Conservation (phyloP, 2,888 invertebrate species). For the Himalopsyche kuldschensis region DNA sequence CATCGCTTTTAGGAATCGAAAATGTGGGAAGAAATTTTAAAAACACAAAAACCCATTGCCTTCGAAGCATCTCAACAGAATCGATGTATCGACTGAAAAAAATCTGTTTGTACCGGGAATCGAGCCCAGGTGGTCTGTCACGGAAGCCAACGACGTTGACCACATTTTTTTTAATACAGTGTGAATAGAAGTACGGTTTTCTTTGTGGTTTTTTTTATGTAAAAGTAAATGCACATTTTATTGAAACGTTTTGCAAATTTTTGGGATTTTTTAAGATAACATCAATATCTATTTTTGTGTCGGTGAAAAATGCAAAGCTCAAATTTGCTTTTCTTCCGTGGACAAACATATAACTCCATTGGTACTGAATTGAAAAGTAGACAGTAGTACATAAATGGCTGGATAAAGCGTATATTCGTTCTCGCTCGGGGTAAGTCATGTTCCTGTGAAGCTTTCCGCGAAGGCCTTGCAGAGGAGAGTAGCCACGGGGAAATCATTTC, state of each 20-base stretch:
- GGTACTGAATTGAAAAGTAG: not conserved
- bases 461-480: not conserved
- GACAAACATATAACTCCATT: not conserved
- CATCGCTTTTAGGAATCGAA: too few species aligned
- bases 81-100: too few species aligned
- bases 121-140: too few species aligned
- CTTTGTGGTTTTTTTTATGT: too few species aligned
- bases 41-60: too few species aligned
- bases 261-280: not conserved
- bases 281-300: not conserved
- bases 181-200: too few species aligned
- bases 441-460: not conserved
- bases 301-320: not conserved
- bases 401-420: not conserved
- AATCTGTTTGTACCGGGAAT: too few species aligned
- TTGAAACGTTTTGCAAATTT: not conserved
- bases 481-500: not conserved
- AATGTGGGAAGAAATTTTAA: too few species aligned
- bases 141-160: too few species aligned
- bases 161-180: too few species aligned
- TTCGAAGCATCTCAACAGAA: too few species aligned
- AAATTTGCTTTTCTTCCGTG: not conserved
- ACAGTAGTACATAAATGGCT: not conserved
- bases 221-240: not conserved
- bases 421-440: not conserved